Evolutionary conservation across 2,888 invertebrate genomes (phyloP).

Genomic region (Zhengitettix transpicula): DNA sequence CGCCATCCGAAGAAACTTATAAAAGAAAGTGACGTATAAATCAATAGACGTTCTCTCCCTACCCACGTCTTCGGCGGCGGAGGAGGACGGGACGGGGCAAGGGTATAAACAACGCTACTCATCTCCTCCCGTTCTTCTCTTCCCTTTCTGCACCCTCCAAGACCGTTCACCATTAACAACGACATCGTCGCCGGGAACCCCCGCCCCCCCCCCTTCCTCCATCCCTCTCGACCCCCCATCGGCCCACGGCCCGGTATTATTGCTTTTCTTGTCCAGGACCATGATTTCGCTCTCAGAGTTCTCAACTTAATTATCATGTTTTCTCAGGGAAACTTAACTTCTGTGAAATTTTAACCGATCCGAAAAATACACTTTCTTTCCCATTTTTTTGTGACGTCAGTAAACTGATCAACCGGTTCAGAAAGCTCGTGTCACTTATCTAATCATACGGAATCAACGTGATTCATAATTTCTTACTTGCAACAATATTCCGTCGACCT

Average conservation of each 20-base stretch:
- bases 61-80: background rate
- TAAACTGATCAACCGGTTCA: too few species aligned
- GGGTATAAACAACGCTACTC: background rate
- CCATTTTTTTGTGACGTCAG: too few species aligned
- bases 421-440: too few species aligned
- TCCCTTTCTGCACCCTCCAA: background rate
- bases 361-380: too few species aligned
- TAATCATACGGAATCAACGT: too few species aligned
- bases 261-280: background rate
- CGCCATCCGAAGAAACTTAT: background rate
- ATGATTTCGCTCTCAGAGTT: background rate
- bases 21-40: conserved; percentile 11
- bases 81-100: background rate
- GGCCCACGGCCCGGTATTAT: background rate
- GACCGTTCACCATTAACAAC: background rate
- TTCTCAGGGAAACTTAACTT: too few species aligned
- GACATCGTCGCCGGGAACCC: background rate
- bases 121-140: background rate
- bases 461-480: too few species aligned
- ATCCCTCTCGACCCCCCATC: background rate
- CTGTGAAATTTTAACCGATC: too few species aligned
- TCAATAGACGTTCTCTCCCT: conserved; percentile 5
- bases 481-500: too few species aligned
- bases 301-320: background rate
- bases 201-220: background rate